These are phyloP conservation scores for Girardia tigrina DNA, from an alignment of 2,888 invertebrate species.

Conservation along the genomic window DNA sequence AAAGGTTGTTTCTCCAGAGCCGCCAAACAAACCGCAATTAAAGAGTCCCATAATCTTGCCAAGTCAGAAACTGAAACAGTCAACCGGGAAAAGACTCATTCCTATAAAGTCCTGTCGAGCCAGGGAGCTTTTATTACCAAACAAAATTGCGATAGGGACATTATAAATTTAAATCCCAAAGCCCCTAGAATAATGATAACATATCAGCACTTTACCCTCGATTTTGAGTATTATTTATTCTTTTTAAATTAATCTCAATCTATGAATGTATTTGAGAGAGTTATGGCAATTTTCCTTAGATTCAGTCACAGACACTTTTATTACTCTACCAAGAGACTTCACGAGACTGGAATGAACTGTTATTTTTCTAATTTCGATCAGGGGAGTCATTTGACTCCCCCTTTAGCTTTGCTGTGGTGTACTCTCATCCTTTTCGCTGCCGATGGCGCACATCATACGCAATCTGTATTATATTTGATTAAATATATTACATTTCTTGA, in stretches of 20 bases:
- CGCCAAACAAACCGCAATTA: neutral
- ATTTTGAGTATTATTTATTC: neutral
- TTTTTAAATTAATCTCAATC: neutral
- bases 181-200: neutral
- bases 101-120: neutral
- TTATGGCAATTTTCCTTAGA: neutral
- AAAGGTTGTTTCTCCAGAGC: neutral
- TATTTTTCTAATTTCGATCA: slow-evolving; percentile 10
- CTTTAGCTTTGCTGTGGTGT: neutral
- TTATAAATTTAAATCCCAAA: neutral
- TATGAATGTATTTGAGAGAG: neutral
- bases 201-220: slow-evolving; percentile 6
- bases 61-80: neutral
- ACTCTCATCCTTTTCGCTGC: neutral
- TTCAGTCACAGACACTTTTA: neutral
- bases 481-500: slow-evolving; percentile 10
- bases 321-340: neutral
- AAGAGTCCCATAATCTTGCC: neutral
- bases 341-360: neutral
- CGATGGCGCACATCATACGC: neutral
- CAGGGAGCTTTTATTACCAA: neutral
- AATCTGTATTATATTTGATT: slow-evolving; percentile 2
- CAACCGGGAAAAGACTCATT: neutral
- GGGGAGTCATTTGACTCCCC: slow-evolving; percentile 6
- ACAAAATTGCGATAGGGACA: neutral